Evolutionary conservation across 1,140 invertebrate genomes (phyloP).

Genomic region (Leptinotarsa undecemlineata): DNA sequence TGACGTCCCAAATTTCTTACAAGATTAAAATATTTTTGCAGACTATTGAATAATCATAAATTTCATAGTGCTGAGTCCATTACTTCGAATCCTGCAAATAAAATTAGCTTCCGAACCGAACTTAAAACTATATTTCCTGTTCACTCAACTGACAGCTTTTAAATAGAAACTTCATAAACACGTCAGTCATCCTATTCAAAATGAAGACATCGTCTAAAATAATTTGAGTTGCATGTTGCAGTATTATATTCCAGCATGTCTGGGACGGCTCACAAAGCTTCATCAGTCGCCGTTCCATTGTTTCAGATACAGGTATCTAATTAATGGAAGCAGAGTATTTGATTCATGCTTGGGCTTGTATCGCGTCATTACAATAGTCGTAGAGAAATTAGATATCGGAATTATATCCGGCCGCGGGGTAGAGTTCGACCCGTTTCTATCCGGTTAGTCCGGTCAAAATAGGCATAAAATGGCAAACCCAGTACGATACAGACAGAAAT

Average conservation of each 20-base stretch:
- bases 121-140: background rate
- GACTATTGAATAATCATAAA: too few species aligned
- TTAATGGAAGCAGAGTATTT: constrained; percentile 30
- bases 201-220: constrained; percentile 8
- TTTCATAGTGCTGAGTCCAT: too few species aligned
- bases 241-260: constrained; percentile 6
- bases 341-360: constrained; percentile 20
- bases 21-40: too few species aligned
- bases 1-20: too few species aligned
- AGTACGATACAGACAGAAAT: too few species aligned
- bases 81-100: background rate
- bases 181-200: constrained; percentile 14
- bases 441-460: too few species aligned
- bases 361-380: constrained; percentile 31
- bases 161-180: constrained; percentile 15
- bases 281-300: constrained; percentile 17
- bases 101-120: background rate
- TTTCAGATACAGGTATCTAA: constrained; percentile 27
- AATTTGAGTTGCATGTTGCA: background rate
- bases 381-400: constrained; percentile 29
- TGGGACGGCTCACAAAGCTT: background rate
- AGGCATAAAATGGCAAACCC: too few species aligned
- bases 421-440: too few species aligned
- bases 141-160: background rate
- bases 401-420: constrained; percentile 15